Evolutionary conservation across 2,113 vertebrate genomes (phyloP).

Genomic region (Calonectris borealis): DNA sequence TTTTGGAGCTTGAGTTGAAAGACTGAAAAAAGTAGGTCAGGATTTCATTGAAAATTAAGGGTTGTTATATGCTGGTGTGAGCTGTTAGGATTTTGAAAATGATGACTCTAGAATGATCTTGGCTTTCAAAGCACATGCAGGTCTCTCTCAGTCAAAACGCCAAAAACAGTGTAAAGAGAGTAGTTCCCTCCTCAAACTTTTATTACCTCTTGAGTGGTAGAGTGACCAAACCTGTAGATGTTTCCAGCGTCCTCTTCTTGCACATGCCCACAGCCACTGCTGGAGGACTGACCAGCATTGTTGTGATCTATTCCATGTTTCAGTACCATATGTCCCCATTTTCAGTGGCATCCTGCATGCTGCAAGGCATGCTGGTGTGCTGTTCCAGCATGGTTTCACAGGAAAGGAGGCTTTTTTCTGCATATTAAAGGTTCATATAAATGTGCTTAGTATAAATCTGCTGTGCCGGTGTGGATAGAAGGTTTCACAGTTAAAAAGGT

Average conservation of each 20-base stretch:
- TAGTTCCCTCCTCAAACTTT: not conserved
- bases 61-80: not conserved
- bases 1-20: not conserved
- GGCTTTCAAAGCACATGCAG: not conserved
- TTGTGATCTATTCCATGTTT: not conserved
- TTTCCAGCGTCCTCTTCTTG: not conserved
- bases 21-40: not conserved
- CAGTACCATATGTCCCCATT: accelerated
- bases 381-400: not conserved
- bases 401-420: not conserved
- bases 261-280: not conserved
- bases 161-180: not conserved
- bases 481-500: not conserved
- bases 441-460: not conserved
- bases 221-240: not conserved
- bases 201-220: not conserved
- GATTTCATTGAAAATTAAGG: not conserved
- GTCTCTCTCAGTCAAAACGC: not conserved
- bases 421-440: not conserved
- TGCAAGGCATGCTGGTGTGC: not conserved
- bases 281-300: not conserved
- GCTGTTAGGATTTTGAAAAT: not conserved
- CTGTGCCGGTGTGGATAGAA: not conserved
- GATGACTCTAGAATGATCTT: not conserved
- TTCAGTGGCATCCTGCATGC: not conserved